Evolutionary conservation across 2,888 invertebrate genomes (phyloP).

Genomic region (Electrophaes corylata): DNA sequence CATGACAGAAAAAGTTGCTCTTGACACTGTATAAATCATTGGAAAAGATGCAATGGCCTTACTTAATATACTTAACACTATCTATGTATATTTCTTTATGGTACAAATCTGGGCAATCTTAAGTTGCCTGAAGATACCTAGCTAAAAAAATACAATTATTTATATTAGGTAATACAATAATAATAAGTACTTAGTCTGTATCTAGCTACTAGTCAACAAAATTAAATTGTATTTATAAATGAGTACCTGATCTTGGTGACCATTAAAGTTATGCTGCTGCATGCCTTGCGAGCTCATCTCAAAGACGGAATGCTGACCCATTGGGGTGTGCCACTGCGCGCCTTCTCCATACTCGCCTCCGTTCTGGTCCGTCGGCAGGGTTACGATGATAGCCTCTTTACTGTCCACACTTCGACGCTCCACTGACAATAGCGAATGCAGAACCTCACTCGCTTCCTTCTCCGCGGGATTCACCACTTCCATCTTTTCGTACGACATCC

Average conservation of each 20-base stretch:
- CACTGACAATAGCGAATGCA: conserved; percentile 87
- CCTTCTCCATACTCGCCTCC: conserved; percentile 79
- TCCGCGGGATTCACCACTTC: conserved; percentile 87
- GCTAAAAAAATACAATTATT: too few species aligned
- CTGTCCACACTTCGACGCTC: conserved; percentile 86
- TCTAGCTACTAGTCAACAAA: too few species aligned
- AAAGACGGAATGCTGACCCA: conserved; percentile 81
- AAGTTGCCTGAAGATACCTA: not conserved
- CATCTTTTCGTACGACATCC: conserved; percentile 84
- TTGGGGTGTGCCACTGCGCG: conserved; percentile 87
- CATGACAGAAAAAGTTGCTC: not conserved
- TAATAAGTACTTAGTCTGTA: too few species aligned
- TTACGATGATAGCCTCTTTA: conserved; percentile 80
- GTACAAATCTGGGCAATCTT: not conserved
- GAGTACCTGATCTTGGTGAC: conserved; percentile 77
- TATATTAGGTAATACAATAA: too few species aligned
- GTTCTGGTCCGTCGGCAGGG: conserved; percentile 75
- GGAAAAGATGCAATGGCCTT: not conserved
- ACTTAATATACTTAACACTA: not conserved
- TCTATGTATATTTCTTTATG: not conserved
- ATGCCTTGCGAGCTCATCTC: conserved; percentile 74
- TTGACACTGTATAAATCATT: not conserved
- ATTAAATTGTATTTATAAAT: not conserved
- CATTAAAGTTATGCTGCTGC: conserved; percentile 79
- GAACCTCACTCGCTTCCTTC: conserved; percentile 88